Evolutionary conservation across 2,888 invertebrate species (phyloP), one percentile per base, ranked within the genome.

Genomic region (Sturmia bella): DNA sequence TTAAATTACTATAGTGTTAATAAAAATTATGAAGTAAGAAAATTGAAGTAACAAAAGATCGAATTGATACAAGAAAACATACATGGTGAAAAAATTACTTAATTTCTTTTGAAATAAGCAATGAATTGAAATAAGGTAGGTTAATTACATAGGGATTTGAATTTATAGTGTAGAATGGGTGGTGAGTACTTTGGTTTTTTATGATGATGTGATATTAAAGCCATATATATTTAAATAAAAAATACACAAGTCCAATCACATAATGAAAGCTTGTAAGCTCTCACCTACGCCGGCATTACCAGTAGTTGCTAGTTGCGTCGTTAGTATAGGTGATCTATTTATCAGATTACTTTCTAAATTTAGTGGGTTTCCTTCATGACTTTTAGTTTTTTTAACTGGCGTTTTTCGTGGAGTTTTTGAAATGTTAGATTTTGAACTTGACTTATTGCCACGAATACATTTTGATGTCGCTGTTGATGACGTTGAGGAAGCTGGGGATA

Each of bases 401-500:
- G 90, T 89, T 78, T 89, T 90, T 37, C 89, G 88, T 17, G 88
- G 87, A 66, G 87, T 85, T 85, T 81, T 84, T 52, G 85, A 80
- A n/a, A 85, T 86, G 52, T 69, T 73, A 3, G 21, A 66, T 83
- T 82, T 82, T 11, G 64, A 57, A 75, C 63, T 77, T 15, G 75
- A 70, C 61, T 59, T 81, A 54, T 45, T 86, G 48, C 64, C 84
- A 85, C 13, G 87, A 81, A 37, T 85, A 85, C 3, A 85, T 85
- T 7, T 86, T 84, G 54, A 63, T 15, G 81, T 81, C 4, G 89
- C 87, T 32, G 89, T 87, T n/a, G 89, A 89, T 2, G 89, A 88
- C 45, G 89, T 87, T 72, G 89, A 88, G 75, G 89, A 89, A 64
- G 90, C 89, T 48, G 90, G 89, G 75, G 89, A 89, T 74, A 87